Evolutionary conservation across 2,113 vertebrate species (phyloP).

Genomic region (Lynx canadensis): DNA sequence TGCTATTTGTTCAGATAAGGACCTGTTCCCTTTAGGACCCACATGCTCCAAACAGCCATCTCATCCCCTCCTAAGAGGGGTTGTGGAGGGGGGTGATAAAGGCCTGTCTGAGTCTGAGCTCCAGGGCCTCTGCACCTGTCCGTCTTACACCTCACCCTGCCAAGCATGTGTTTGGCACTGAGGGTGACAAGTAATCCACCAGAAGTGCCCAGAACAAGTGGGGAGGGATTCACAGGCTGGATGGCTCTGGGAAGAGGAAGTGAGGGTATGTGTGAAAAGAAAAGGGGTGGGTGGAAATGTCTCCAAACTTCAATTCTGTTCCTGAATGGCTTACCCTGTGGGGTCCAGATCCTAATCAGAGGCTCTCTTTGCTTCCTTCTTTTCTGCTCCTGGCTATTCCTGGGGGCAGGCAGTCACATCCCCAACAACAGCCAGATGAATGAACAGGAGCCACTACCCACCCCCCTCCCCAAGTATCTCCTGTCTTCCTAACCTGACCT

Average conservation of each 20-base stretch:
- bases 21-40: background rate
- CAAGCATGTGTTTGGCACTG: background rate
- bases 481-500: background rate
- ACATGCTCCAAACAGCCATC: background rate
- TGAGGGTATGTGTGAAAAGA: background rate
- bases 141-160: background rate
- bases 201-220: background rate
- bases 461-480: background rate
- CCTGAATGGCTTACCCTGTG: background rate
- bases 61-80: accelerated
- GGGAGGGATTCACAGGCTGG: background rate
- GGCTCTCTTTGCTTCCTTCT: background rate
- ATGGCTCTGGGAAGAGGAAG: background rate
- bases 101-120: background rate
- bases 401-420: background rate
- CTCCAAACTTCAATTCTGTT: background rate
- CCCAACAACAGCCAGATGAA: background rate
- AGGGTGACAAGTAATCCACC: background rate
- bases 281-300: background rate
- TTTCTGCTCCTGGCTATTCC: background rate
- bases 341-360: background rate
- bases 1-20: background rate
- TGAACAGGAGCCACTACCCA: background rate
- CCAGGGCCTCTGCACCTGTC: too few relatives aligned
- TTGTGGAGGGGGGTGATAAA: background rate